Evolutionary conservation across 2,113 vertebrate species (phyloP), one percentile per base, ranked within the genome.

Genomic region (Ardeotis arabs): DNA sequence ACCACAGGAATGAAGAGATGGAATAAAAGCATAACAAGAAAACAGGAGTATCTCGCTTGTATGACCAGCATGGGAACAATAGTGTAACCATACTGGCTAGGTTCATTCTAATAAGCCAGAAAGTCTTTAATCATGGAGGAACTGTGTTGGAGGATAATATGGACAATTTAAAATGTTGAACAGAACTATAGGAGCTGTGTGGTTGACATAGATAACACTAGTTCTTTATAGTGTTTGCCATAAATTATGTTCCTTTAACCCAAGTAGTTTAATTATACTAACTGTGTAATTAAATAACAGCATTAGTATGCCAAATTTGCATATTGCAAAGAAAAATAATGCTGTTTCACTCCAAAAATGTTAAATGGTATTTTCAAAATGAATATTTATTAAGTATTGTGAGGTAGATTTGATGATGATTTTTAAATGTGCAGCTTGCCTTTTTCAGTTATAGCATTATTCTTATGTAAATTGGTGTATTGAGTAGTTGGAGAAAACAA

Each of bases 381-480:
- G 35, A 95, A 96, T 97, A 95, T 96, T 93, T 96, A 95, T 95
- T 79, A 90, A 60, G 33, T 60, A 94, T 83, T 84, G 10, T 95
- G 50, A 93, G 84, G 44, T 55, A 90, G 59, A 76, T 94, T 93
- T 94, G 14, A 67, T 91, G 20, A 82, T 70, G 58, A 79, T 74
- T 94, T 94, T 95, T 90, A 91, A 94, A 86, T 84, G 33, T 84
- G 53, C 45, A 24, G 12, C 76, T 92, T 81, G 29, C 86, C 70
- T 91, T 92, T 79, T 67, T 70, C 41, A 86, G 44, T 81, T 91
- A 37, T n/a, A 91, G 19, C 49, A 90, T 92, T 84, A 67, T 96
- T 94, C 50, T 91, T 82, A 95, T 93, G 69, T 59, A 90, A 96
- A 95, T 74, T 45, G 29, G 9, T 58, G 21, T 84, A 72, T 23